Base-by-base conservation (phyloP, 2,888 invertebrate genomes). In the Drosophila borborema region DNA sequence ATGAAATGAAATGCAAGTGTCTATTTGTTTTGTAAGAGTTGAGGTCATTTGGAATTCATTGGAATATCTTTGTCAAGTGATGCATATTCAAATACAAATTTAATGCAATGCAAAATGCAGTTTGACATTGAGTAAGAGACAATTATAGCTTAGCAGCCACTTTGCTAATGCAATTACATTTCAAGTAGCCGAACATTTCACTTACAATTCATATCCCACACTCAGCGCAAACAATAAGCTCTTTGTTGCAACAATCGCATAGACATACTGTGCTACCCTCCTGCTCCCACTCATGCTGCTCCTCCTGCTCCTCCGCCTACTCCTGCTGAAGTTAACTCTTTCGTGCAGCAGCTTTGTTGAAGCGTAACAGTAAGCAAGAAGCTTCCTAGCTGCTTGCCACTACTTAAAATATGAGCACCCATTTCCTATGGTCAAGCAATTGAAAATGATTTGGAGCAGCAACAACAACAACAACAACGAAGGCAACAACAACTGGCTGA, bases 301-400 rank as follows among this genome's bases (percentile, higher is more conserved):
- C 9, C 28, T 3, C 36, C n/a, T 53, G 16, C 28, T 38, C 54
- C 40, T 23, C 31, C 2, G 12, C 0, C 28, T 60, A 2, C 23
- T 54, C 8, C 43, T 49, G 46, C 18, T 43, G 54, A 48, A 61
- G 68, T 65, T 81, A 78, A 78, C 77, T 81, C 77, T 72, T 78
- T 78, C 77, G 59, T 70, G 62, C 68, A 86, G 86, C 74, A 86
- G 86, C 74, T 80, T 84, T 80, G 86, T 62, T 90, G 83, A 86
- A 83, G 90, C 90, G 90, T 89, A 89, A 90, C 83, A 80, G 89
- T 85, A 89, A 85, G 90, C 87, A 85, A 90, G 86, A 80, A 74
- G 68, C 68, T 68, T 81, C 53, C 82, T 74, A 56, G 51, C 86
- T 67, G 79, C 64, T 88, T 72, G 87, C 85, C 88, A 88, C 83